Conservation (phyloP, 2,113 vertebrate species). For the Sorex fumeus region DNA sequence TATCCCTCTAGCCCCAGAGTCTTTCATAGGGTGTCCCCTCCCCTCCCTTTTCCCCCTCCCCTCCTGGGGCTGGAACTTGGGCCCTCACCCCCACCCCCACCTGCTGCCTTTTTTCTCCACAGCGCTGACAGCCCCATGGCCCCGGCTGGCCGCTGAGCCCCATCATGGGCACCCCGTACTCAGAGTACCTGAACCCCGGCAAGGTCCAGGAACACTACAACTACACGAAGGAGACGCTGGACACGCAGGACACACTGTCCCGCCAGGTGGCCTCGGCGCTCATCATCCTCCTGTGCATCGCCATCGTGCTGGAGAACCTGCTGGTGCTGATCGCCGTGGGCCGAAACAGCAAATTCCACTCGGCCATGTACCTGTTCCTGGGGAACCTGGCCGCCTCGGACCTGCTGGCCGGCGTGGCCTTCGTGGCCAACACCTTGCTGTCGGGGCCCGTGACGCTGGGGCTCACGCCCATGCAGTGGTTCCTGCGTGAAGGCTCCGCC, state of each 20-base stretch:
- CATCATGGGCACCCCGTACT: slow-evolving; percentile 94
- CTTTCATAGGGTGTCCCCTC: no score
- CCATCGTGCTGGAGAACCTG: slow-evolving; percentile 96
- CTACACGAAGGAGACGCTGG: slow-evolving; percentile 87
- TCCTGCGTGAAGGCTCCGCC: slow-evolving; percentile 95
- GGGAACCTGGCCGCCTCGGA: slow-evolving; percentile 97
- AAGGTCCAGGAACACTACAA: slow-evolving; percentile 93
- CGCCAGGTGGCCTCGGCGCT: slow-evolving; percentile 85
- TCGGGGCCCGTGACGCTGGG: slow-evolving; percentile 92
- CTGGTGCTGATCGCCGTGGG: slow-evolving; percentile 94
- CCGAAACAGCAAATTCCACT: slow-evolving; percentile 97
- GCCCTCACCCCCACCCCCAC: no score
- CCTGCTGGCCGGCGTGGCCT: slow-evolving; percentile 94
- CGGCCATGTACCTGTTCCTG: slow-evolving; percentile 98
- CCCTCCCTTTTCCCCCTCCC: no score
- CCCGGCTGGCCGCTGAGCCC: slow-evolving; percentile 72
- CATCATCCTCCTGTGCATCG: slow-evolving; percentile 92
- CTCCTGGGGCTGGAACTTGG: no score
- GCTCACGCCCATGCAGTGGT: slow-evolving; percentile 95
- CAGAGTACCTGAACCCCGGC: slow-evolving; percentile 92
- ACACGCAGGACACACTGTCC: slow-evolving; percentile 51
- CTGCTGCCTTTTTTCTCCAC: background rate
- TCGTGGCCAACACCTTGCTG: slow-evolving; percentile 94
- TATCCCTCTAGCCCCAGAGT: no score
- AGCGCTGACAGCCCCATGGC: slow-evolving; percentile 82